Conservation (phyloP, 2,797 vertebrate species). For the Otus scops region DNA sequence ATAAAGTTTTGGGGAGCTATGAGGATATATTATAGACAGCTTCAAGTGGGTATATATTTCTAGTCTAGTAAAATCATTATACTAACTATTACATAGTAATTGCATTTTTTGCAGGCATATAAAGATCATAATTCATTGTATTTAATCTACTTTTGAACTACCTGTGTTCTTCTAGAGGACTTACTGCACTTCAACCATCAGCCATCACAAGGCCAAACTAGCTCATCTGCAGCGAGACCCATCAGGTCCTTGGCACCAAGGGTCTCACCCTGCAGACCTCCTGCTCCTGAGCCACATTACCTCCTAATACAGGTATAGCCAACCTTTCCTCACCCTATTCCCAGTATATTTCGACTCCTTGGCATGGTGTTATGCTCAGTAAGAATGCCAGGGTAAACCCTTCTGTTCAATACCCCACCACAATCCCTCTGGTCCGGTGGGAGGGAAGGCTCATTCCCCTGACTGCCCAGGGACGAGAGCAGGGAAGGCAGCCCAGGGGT, state of each 20-base stretch:
- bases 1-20: background rate
- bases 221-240: background rate
- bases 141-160: background rate
- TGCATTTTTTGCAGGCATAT: background rate
- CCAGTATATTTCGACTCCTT: background rate
- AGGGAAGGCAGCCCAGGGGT: background rate
- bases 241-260: background rate
- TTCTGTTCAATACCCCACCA: background rate
- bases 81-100: background rate
- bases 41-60: background rate
- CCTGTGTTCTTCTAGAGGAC: background rate
- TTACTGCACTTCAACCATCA: background rate
- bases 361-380: background rate
- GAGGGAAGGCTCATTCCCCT: background rate
- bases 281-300: background rate
- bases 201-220: background rate
- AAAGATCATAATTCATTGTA: background rate
- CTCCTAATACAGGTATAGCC: background rate
- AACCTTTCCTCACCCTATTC: background rate
- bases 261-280: background rate
- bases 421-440: background rate
- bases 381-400: background rate
- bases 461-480: background rate
- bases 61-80: background rate
- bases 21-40: background rate